phyloP scores from a whole-genome alignment of 2,888 invertebrate genomes.

The Coleophora flavipennella region DNA sequence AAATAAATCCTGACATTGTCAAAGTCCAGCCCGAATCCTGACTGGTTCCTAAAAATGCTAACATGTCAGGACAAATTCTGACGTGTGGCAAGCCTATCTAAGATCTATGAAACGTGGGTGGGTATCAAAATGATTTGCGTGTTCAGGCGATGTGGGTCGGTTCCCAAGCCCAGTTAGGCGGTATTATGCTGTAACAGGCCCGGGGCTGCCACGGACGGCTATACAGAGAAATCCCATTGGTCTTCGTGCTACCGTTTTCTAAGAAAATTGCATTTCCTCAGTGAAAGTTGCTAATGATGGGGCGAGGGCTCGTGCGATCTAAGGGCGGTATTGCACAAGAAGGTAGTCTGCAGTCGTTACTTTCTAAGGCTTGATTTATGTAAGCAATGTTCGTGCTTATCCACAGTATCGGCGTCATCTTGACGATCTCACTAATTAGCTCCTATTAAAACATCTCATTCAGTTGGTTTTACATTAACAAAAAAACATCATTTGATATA shows the following conservation, averaged over 20 bases:
- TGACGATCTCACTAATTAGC: background rate
- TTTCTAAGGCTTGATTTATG: conserved; percentile 37
- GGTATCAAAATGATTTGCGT: conserved; percentile 36
- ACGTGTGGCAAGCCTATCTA: no score
- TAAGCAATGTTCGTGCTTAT: conserved; percentile 27
- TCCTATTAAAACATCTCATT: no score
- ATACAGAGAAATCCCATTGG: conserved; percentile 57
- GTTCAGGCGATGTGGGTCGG: conserved; percentile 40
- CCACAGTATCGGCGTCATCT: background rate
- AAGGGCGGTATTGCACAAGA: conserved; percentile 52
- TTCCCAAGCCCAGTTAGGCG: conserved; percentile 41
- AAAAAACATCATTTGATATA: no score
- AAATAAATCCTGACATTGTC: no score
- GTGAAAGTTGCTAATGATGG: conserved; percentile 65
- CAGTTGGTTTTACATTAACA: no score
- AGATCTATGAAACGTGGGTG: conserved; percentile 14
- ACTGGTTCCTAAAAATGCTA: no score
- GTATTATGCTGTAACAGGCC: conserved; percentile 49
- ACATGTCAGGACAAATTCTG: no score
- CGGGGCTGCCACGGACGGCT: conserved; percentile 30
- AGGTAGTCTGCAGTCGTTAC: conserved; percentile 15
- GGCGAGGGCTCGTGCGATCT: conserved; percentile 49
- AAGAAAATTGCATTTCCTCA: conserved; percentile 68
- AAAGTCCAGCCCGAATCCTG: no score
- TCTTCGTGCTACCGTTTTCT: conserved; percentile 67